phyloP scores from a whole-genome alignment of 2,797 vertebrate genomes.

The Poeciliopsis paucimaculata region DNA sequence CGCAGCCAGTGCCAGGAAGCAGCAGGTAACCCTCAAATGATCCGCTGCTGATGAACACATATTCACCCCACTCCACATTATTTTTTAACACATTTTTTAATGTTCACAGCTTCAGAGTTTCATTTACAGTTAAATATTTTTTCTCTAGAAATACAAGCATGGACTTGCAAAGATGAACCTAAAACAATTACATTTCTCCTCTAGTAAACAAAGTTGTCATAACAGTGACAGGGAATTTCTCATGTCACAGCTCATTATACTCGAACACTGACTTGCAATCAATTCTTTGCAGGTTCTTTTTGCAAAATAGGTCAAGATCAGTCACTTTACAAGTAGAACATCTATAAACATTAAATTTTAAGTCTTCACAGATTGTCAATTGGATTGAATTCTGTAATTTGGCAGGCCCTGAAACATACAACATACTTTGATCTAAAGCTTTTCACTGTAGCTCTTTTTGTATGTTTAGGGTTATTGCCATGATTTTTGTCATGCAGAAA shows the following conservation, averaged over 20 bases:
- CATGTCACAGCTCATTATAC: background rate
- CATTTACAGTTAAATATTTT: slow-evolving; percentile 1
- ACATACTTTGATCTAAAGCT: background rate
- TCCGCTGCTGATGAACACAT: slow-evolving; percentile 34
- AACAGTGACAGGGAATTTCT: background rate
- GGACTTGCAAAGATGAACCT: background rate
- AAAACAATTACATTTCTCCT: background rate
- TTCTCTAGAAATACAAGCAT: background rate
- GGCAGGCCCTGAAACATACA: background rate
- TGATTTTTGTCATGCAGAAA: background rate
- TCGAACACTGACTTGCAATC: background rate
- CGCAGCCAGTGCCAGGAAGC: slow-evolving; percentile 83
- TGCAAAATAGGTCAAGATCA: background rate
- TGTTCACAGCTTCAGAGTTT: slow-evolving; percentile 1
- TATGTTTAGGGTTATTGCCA: background rate
- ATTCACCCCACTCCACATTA: slow-evolving; percentile 12
- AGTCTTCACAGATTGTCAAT: background rate
- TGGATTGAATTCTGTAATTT: background rate
- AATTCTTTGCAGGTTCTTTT: background rate
- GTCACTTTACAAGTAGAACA: background rate
- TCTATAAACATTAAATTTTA: background rate
- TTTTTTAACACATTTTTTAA: background rate
- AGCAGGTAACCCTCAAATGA: slow-evolving; percentile 76
- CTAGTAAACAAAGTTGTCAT: background rate
- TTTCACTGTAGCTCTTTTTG: background rate